Evolutionary conservation across 2,797 vertebrate species (phyloP), one percentile per base, ranked within the genome.

Genomic region (Leuciscus waleckii): DNA sequence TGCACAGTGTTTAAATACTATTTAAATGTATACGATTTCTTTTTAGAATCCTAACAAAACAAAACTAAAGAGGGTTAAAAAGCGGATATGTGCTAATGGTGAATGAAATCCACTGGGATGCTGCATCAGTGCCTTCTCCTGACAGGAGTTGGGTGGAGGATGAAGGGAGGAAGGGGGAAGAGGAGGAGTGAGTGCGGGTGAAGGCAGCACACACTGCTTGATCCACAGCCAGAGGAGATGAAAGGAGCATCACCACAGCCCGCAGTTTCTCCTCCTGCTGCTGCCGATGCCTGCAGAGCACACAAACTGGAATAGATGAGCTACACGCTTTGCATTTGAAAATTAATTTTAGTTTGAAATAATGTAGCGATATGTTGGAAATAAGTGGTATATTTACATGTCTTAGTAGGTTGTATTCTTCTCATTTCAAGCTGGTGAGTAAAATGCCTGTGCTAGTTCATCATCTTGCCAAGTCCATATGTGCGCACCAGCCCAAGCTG

Each of bases 151-250:
- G 80, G 84, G 82, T 80, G 76, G 70, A 87, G 84, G 89, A 88
- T 88, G 82, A 89, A 89, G 85, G 75, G 83, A 74, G 70, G 58
- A 58, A 86, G 77, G 61, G 81, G 78, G 87, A 81, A 78, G 81
- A 79, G 67, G 79, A 77, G 81, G 86, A 71, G 73, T 82, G 26
- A 37, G 46, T 23, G 86, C 37, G 23, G 71, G 80, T 71, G 63
- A 41, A 68, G 46, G 74, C 85, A 85, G 88, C 67, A 85, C 81
- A 81, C 68, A 29, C 84, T 37, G 81, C 84, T 91, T 90, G 83
- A 90, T 91, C 88, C 88, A 84, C 82, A 90, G 88, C 90, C 89
- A 91, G 91, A 89, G 79, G 85, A 90, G 85, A 91, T 90, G 89
- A 91, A 92, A 91, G 88, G 79, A 85, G 74, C 58, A 19, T 77